phyloP scores from a whole-genome alignment of 2,888 invertebrate species.

The Trachelus troglodyta region DNA sequence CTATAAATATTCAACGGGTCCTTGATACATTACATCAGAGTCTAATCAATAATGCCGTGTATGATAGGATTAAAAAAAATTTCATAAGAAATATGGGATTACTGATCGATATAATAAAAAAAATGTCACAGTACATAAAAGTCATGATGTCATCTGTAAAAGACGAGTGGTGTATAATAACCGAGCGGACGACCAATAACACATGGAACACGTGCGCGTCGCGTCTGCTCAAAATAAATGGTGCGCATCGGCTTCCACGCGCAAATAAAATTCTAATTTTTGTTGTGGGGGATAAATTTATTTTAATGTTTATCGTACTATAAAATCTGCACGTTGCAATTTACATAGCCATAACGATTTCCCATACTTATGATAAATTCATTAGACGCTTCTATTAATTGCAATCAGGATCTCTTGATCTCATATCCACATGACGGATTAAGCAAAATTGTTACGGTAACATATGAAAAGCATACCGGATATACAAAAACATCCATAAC shows the following conservation, averaged over 20 bases:
- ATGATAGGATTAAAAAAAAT: not conserved
- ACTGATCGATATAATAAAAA: not conserved
- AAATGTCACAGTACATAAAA: not conserved
- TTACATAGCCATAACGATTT: not conserved
- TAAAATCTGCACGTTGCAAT: not conserved
- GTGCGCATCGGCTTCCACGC: not conserved
- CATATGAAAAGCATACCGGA: not conserved
- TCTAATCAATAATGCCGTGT: too few species aligned
- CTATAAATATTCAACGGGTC: not conserved
- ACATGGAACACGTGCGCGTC: not conserved
- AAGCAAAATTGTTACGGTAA: not conserved
- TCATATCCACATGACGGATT: not conserved
- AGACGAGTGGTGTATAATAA: not conserved
- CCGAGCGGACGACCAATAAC: not conserved
- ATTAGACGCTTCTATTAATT: not conserved
- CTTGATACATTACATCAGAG: too few species aligned
- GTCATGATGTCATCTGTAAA: not conserved
- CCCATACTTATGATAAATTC: not conserved
- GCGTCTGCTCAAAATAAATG: not conserved
- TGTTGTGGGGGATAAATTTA: not conserved
- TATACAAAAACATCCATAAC: not conserved
- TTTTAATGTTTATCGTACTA: not conserved
- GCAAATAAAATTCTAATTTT: not conserved
- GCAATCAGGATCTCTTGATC: not conserved
- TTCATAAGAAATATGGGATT: not conserved